Evolutionary conservation across 92 coral and sea anemone genomes (phyloP).

Genomic region (Actinostola sp.): DNA sequence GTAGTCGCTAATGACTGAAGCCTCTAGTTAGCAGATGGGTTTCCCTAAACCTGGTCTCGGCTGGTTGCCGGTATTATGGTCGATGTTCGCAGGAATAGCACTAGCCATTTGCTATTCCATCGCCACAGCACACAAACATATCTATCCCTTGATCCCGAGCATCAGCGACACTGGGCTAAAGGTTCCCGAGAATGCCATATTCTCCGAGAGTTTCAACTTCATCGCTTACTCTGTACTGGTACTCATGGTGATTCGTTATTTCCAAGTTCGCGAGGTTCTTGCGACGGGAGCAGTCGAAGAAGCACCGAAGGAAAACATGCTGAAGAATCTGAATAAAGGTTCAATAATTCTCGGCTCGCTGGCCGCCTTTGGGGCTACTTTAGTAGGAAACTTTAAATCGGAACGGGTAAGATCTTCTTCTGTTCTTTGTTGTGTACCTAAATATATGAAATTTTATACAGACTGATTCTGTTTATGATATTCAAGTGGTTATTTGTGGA

Average conservation of each 20-base stretch:
- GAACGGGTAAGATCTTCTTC: slow-evolving; percentile 72
- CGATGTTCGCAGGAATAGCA: slow-evolving; percentile 60
- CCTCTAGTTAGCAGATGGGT: slow-evolving; percentile 20
- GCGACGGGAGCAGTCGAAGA: slow-evolving; percentile 54
- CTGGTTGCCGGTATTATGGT: slow-evolving; percentile 68
- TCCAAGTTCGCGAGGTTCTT: slow-evolving; percentile 64
- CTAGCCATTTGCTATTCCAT: slow-evolving; percentile 66
- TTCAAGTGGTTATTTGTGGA: too few species aligned
- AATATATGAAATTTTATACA: too few species aligned
- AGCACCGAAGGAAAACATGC: slow-evolving; percentile 41
- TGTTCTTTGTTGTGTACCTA: too few species aligned
- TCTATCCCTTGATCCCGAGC: slow-evolving; percentile 74
- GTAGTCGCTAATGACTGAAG: background rate
- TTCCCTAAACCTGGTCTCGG: slow-evolving; percentile 74
- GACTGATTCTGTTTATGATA: too few species aligned
- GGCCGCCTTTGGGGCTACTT: slow-evolving; percentile 67
- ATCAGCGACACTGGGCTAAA: slow-evolving; percentile 74
- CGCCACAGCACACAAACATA: slow-evolving; percentile 64
- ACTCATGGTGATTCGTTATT: slow-evolving; percentile 72
- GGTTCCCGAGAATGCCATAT: slow-evolving; percentile 80
- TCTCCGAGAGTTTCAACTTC: slow-evolving; percentile 75
- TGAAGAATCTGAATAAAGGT: slow-evolving; percentile 56
- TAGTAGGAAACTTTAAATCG: slow-evolving; percentile 83
- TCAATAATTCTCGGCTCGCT: slow-evolving; percentile 60
- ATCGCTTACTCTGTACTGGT: slow-evolving; percentile 66